Evolutionary conservation across 2,888 invertebrate species (phyloP), one percentile per base, ranked within the genome.

Genomic region (Agonopterix alstromeriana): DNA sequence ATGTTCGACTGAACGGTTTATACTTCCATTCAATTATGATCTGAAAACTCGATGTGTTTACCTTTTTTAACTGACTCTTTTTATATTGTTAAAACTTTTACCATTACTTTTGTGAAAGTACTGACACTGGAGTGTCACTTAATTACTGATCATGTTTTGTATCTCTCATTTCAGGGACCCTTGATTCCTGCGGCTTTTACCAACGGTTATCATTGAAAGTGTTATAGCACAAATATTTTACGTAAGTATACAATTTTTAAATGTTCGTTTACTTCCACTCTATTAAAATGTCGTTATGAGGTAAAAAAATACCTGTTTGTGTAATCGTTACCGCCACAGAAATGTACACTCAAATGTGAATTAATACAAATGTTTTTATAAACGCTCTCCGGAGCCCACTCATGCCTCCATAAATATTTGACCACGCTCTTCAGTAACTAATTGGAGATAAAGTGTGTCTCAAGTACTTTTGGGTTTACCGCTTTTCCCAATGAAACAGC

Each of bases 121-220:
- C 27, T 27, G 27, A 27, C 27, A 27, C 27, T 27, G 27, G 27
- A 27, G 27, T 38, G 38, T 27, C 27, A 27, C 27, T 42, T 12
- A 42, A 42, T 42, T 12, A 11, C 54, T 27, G 27, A 54, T 54
- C 27, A 45, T 46, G 52, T 55, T 57, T 57, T 52, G 57, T 67
- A 63, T 67, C 43, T 68, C 58, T 81, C 83, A 81, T 94, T 94
- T 61, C 94, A 97, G 97, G 97, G 97, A 83, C 96, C 97, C 84
- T 92, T 98, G 92, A 97, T 98, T 93, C 97, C 97, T 90, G 97
- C 97, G 91, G 97, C 97, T 91, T 98, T 97, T 92, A 97, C 97
- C 92, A 98, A 98, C 92, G 98, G 98, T 91, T 97, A 97, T 93
- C 97, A 97, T 94, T 95, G 94, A 95, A 90, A 90, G 91, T 82